Conservation (phyloP, 2,888 invertebrate genomes). For the Halictus ligatus region DNA sequence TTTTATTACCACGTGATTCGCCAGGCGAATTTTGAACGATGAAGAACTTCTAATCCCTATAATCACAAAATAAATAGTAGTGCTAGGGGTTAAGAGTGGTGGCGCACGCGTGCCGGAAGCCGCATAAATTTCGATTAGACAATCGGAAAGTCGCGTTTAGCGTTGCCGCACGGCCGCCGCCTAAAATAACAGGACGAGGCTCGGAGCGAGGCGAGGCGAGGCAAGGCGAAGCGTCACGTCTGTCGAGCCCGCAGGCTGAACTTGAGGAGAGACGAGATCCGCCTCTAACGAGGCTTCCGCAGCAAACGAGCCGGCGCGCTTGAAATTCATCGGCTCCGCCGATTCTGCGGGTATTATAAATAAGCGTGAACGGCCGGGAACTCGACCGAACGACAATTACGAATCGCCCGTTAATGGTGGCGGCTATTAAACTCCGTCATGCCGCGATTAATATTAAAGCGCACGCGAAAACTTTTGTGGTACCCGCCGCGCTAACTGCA, state of each 20-base stretch:
- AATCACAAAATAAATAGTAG: not conserved
- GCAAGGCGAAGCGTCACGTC: conserved; percentile 16
- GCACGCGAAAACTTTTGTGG: conserved; percentile 33
- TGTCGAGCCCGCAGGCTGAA: conserved; percentile 45
- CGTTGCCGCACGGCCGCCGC: conserved; percentile 69
- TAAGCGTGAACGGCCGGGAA: conserved; percentile 77
- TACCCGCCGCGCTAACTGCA: conserved; percentile 10
- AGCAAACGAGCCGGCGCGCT: conserved; percentile 38
- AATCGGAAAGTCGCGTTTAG: conserved; percentile 71
- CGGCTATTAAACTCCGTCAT: conserved; percentile 40
- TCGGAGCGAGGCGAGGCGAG: not conserved
- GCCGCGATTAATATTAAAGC: conserved; percentile 45
- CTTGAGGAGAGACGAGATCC: conserved; percentile 41
- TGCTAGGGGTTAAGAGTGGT: not conserved
- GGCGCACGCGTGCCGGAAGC: conserved; percentile 62
- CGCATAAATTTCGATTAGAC: conserved; percentile 76
- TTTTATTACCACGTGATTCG: too few species aligned
- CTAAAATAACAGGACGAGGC: conserved; percentile 66
- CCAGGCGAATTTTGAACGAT: too few species aligned
- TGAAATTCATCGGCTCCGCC: conserved; percentile 70
- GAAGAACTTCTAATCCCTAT: too few species aligned
- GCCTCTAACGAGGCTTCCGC: conserved; percentile 44
- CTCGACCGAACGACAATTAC: conserved; percentile 77
- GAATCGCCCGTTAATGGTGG: conserved; percentile 71
- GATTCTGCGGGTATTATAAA: conserved; percentile 77